Conservation (phyloP, 2,113 vertebrate species). For the Amblyopsis rosae region DNA sequence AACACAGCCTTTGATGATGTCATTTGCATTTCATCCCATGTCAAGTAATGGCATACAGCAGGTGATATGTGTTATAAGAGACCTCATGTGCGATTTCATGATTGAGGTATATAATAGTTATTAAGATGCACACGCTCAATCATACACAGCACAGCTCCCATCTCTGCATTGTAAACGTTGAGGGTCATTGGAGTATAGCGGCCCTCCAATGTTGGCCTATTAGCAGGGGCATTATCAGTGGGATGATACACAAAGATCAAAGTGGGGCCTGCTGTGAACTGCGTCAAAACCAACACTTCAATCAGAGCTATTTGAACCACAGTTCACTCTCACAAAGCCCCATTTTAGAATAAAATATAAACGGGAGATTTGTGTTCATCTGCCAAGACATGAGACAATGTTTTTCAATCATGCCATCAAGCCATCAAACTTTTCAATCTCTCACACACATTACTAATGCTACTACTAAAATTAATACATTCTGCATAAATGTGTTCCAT, state of each 20-base stretch:
- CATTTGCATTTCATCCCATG: constrained; percentile 23
- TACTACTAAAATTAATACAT: neutral
- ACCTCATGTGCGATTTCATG: constrained; percentile 22
- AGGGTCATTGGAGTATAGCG: constrained; percentile 36
- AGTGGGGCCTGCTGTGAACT: neutral
- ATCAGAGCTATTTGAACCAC: neutral
- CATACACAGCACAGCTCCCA: constrained; percentile 9
- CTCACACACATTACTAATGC: neutral
- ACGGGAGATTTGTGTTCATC: neutral
- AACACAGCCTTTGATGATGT: constrained; percentile 2
- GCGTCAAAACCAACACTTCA: neutral
- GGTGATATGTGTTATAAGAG: constrained; percentile 3
- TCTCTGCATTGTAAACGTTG: constrained; percentile 22
- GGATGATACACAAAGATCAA: neutral
- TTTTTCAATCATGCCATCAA: neutral
- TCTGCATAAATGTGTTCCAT: neutral
- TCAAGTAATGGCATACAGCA: constrained; percentile 9
- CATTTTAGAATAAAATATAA: neutral
- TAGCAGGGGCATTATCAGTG: constrained; percentile 12
- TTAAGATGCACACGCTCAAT: neutral
- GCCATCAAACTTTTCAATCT: neutral
- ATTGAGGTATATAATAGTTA: constrained; percentile 6
- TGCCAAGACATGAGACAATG: neutral
- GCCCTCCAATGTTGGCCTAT: constrained; percentile 18
- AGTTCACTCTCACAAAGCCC: neutral